Base-by-base conservation (phyloP, 2,888 invertebrate genomes). In the Scaeva pyrastri region DNA sequence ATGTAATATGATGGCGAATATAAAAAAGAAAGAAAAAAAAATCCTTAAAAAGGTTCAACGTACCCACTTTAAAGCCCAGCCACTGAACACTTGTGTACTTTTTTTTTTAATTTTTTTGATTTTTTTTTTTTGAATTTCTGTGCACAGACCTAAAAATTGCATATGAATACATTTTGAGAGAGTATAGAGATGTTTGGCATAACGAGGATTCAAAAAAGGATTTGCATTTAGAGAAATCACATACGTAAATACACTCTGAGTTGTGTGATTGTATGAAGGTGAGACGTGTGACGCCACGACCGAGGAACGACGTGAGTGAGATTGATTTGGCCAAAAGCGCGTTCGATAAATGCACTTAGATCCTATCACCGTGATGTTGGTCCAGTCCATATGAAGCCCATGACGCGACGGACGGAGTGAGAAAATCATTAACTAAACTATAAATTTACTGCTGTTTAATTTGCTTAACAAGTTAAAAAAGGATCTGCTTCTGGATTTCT, bases 91-190 rank as follows among this genome's bases (percentile, higher is more conserved):
- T 81, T 81, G 64, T 81, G 77, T 71, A 74, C 75, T 66, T 84
- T 71, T 39, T 56, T n/a, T n/a, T n/a, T n/a, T n/a, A n/a, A 19
- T 48, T 48, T 48, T 19, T 19, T 19, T 19, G 7, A 26, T 26
- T 10, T 48, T 36, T 31, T 23, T 41, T 19, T 60, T n/a, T n/a
- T n/a, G n/a, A n/a, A n/a, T n/a, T 41, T 31, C 36, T 39, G 31
- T 48, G 31, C 31, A 50, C 64, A 80, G 71, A 64, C 74, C 56
- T 85, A 80, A 80, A 84, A 85, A 80, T 85, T 81, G 80, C 82
- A 86, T 77, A 86, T 86, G 86, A 86, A 82, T 86, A 81, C 82
- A 78, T 78, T 86, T 82, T 73, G 68, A 85, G 68, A 85, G 68
- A 85, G 81, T 85, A n/a, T n/a, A 68, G 81, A 81, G 55, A 85